phyloP scores from a whole-genome alignment of 2,113 vertebrate species.

The Menidia beryllina region DNA sequence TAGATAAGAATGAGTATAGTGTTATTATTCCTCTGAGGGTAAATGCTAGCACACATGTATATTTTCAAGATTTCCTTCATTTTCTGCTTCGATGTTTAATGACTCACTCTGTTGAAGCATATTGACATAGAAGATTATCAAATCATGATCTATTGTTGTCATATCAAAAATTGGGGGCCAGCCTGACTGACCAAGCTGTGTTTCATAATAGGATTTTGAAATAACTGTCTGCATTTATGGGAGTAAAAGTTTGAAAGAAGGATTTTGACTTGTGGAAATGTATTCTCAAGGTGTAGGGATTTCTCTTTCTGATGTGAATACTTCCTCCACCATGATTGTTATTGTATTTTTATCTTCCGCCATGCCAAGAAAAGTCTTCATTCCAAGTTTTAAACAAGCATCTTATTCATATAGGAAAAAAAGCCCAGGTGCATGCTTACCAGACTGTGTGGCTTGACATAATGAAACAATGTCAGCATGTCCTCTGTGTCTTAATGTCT shows the following conservation, averaged over 20 bases:
- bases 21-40: not conserved
- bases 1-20: not conserved
- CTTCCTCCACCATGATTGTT: not conserved
- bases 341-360: not conserved
- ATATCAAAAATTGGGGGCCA: not conserved
- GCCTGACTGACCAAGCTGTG: not conserved
- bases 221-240: not conserved
- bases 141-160: not conserved
- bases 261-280: not conserved
- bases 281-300: not conserved
- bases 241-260: not conserved
- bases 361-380: constrained; percentile 3
- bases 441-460: constrained; percentile 20
- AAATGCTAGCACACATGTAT: not conserved
- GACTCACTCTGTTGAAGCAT: not conserved
- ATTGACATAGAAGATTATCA: not conserved
- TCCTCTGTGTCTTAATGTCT: constrained; percentile 36
- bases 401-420: constrained; percentile 1
- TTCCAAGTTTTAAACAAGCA: constrained; percentile 21
- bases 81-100: not conserved
- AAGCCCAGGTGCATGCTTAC: constrained; percentile 24
- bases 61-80: not conserved
- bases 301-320: not conserved
- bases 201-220: not conserved
- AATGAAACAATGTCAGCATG: constrained; percentile 49